Conservation (phyloP, 2,113 vertebrate genomes). For the Peucedramus taeniatus region DNA sequence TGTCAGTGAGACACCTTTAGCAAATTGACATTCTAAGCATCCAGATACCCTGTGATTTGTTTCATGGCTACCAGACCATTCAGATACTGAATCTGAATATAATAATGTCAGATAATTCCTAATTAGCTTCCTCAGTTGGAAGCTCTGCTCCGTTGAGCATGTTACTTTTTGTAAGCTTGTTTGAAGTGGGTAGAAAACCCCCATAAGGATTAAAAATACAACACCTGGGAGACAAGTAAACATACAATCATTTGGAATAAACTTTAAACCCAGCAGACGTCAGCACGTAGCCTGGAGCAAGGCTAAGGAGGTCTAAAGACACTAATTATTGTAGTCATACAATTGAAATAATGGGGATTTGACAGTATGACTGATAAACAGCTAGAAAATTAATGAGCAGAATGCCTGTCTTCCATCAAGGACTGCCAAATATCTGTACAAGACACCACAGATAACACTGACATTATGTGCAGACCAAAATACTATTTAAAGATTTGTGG, state of each 20-base stretch:
- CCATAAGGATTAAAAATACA: not conserved
- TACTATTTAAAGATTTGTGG: not conserved
- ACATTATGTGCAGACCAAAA: not conserved
- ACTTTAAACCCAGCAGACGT: not conserved
- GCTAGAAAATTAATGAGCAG: constrained; percentile 25
- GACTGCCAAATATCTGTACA: not conserved
- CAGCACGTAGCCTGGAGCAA: not conserved
- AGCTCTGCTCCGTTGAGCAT: not conserved
- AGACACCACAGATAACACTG: not conserved
- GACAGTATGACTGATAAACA: constrained; percentile 8
- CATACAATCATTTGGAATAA: not conserved
- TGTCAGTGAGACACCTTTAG: not conserved
- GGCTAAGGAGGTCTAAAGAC: not conserved
- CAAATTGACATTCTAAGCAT: not conserved
- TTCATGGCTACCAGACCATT: not conserved
- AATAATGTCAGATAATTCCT: not conserved
- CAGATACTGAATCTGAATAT: not conserved
- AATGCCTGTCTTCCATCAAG: not conserved
- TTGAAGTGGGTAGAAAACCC: not conserved
- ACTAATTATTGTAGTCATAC: constrained; percentile 1
- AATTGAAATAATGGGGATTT: constrained; percentile 6
- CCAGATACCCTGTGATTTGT: not conserved
- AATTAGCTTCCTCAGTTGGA: not conserved
- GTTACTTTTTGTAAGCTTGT: not conserved
- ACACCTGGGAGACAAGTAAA: not conserved